Evolutionary conservation across 2,888 invertebrate genomes (phyloP).

Genomic region (Netelia inedita): DNA sequence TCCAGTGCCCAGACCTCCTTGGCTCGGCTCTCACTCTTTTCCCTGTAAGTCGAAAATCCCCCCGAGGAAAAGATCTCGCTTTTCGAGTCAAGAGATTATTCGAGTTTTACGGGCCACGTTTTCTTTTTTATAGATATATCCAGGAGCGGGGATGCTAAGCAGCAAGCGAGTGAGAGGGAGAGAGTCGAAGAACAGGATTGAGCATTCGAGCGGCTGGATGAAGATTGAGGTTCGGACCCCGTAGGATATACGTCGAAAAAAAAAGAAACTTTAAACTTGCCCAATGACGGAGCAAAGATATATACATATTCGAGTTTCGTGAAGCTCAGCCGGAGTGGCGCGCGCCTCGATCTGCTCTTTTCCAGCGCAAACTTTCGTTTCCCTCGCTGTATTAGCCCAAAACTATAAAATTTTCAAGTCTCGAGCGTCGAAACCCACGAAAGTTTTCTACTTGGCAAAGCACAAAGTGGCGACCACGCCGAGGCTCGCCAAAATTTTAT

Average conservation of each 20-base stretch:
- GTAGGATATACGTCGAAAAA: constrained; percentile 14
- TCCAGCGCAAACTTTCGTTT: constrained; percentile 28
- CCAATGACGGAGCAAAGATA: constrained; percentile 10
- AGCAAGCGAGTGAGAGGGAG: neutral
- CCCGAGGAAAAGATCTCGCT: constrained; percentile 45
- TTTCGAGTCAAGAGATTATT: constrained; percentile 63
- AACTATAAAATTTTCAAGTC: constrained; percentile 58
- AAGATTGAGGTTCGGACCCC: constrained; percentile 58
- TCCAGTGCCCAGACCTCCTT: neutral
- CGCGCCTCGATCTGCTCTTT: constrained; percentile 37
- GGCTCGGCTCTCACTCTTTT: neutral
- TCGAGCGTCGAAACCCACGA: constrained; percentile 27
- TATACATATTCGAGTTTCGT: constrained; percentile 23
- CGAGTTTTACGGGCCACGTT: constrained; percentile 55
- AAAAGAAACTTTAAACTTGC: constrained; percentile 60
- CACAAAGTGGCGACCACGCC: constrained; percentile 19
- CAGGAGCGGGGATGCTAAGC: constrained; percentile 34
- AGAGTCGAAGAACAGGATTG: constrained; percentile 16
- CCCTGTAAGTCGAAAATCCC: constrained; percentile 56
- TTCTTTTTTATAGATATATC: constrained; percentile 14
- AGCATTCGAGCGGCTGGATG: constrained; percentile 45
- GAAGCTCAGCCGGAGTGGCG: constrained; percentile 40
- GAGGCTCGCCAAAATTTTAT: constrained; percentile 37
- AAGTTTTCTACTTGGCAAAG: constrained; percentile 57
- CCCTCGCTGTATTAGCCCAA: constrained; percentile 54